These are phyloP conservation scores for Acleris holmiana DNA, from an alignment of 2,888 invertebrate genomes.

Conservation along the genomic window DNA sequence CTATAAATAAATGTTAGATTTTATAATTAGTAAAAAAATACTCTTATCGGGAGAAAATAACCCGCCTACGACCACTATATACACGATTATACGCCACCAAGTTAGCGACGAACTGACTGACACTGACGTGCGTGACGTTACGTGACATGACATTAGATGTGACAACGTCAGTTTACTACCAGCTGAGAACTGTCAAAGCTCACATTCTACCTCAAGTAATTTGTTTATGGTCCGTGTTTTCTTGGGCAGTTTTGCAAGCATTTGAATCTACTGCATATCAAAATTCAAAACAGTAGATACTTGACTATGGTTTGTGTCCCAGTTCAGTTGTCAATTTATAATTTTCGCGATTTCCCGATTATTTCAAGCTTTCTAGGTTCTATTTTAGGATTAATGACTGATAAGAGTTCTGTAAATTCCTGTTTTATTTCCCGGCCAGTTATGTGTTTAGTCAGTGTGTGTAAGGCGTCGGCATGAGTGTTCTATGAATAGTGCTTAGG, in stretches of 20 bases:
- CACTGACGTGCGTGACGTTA: neutral
- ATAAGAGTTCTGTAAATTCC: constrained; percentile 64
- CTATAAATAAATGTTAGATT: constrained; percentile 3
- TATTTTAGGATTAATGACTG: constrained; percentile 82
- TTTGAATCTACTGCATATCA: constrained; percentile 22
- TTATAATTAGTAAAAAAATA: constrained; percentile 7
- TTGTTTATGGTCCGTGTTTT: too few species aligned
- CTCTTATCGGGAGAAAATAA: constrained; percentile 6
- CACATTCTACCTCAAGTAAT: constrained; percentile 11
- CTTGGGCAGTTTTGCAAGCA: constrained; percentile 1
- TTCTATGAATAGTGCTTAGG: constrained; percentile 58
- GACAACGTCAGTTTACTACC: constrained; percentile 26
- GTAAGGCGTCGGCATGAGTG: constrained; percentile 54
- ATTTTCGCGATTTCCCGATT: constrained; percentile 69
- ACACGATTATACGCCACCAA: neutral
- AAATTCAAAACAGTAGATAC: constrained; percentile 43
- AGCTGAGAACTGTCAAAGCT: constrained; percentile 28
- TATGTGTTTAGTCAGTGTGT: constrained; percentile 55
- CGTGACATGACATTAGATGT: neutral
- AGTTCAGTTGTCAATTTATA: constrained; percentile 62
- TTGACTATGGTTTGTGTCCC: constrained; percentile 50
- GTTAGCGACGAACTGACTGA: constrained; percentile 4
- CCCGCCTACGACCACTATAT: neutral
- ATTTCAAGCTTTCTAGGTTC: constrained; percentile 69
- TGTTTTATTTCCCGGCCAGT: constrained; percentile 53